Base-by-base conservation (phyloP, 2,888 invertebrate genomes). In the Taenaris catops region DNA sequence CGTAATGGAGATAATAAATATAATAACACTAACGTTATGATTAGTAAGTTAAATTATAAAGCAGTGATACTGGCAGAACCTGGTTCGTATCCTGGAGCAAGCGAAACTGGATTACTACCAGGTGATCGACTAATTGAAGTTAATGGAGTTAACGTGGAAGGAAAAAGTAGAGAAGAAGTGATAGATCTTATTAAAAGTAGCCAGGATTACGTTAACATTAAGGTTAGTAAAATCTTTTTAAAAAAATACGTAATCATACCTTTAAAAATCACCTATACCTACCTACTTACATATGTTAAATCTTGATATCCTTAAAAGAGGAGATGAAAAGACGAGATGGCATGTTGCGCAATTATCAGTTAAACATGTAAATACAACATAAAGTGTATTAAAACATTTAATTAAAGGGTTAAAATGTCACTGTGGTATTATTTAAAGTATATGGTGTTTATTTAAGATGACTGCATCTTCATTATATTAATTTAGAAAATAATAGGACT, bases 61-160 rank as follows among this genome's bases (percentile, higher is more conserved):
- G 90, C 94, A 34, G 96, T 96, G 10, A 94, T 96, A 48, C 93
- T 97, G 61, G 97, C 97, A 5, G 97, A 97, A 67, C 97, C 97
- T 1, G 96, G 96, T 5, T 91, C 94, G 31, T 91, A 91, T 55
- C 93, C 84, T 6, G 91, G 93, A 5, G 90, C 93, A 39, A 91
- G 91, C 58, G 93, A 93, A 50, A 96, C 95, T 3, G 96, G 97
- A 2, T 87, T 98, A 10, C 84, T 98, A 38, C 98, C 98, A n/a
- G 98, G 98, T 2, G 98, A 98, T 78, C 91, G 96, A 53, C 89
- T 98, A 12, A 84, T 98, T 50, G 96, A 96, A 87, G 96, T 98
- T 16, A 97, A 98, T 64, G 94, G 93, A 11, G 89, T 92, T 11
- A 90, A 92, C 44, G 97, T 98, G 0, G 95, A 95, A 64, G 94